Conservation (phyloP, 1,140 invertebrate genomes). For the Cylas formicarius region DNA sequence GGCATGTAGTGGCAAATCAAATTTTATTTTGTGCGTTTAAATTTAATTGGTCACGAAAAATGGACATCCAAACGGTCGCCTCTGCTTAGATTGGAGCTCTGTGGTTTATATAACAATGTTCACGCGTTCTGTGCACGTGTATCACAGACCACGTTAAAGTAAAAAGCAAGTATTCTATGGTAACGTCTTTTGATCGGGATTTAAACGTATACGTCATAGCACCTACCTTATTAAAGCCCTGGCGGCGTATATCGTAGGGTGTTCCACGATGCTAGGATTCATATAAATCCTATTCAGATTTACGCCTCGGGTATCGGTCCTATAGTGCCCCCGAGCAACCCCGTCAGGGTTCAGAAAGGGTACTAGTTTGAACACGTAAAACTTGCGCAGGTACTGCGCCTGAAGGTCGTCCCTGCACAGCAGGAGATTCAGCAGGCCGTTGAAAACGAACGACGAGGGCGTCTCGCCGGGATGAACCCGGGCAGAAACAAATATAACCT, state of each 20-base stretch:
- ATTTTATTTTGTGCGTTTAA: too few species aligned
- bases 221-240: slow-evolving; percentile 60
- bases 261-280: slow-evolving; percentile 63
- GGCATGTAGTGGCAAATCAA: too few species aligned
- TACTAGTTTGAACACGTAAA: slow-evolving; percentile 87
- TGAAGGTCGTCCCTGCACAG: slow-evolving; percentile 68
- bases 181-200: too few species aligned
- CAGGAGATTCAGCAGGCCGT: slow-evolving; percentile 78
- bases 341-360: slow-evolving; percentile 92
- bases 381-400: slow-evolving; percentile 61
- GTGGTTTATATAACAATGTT: too few species aligned
- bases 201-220: too few species aligned
- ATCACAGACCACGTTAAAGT: too few species aligned
- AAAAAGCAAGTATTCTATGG: too few species aligned
- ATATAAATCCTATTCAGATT: slow-evolving; percentile 85
- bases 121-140: too few species aligned
- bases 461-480: slow-evolving; percentile 92
- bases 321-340: slow-evolving; percentile 80
- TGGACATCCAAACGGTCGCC: too few species aligned
- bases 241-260: slow-evolving; percentile 79
- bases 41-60: too few species aligned
- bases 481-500: slow-evolving; percentile 80
- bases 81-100: too few species aligned
- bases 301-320: slow-evolving; percentile 81
- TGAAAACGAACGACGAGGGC: slow-evolving; percentile 89